Evolutionary conservation across 2,797 vertebrate species (phyloP).

Genomic region (Poeciliopsis paucimaculata): DNA sequence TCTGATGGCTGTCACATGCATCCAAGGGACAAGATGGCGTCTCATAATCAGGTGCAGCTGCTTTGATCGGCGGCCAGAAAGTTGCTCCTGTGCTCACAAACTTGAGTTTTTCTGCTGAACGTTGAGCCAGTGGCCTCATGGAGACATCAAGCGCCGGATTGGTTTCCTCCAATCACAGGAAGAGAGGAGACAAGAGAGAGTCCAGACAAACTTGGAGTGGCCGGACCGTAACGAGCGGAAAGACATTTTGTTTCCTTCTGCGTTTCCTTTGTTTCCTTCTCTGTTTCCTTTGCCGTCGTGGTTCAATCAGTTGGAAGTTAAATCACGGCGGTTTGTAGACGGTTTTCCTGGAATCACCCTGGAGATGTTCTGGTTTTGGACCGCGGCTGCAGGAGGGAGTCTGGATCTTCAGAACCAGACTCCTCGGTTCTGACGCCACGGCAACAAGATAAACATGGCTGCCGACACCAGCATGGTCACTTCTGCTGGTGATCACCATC

Average conservation of each 20-base stretch:
- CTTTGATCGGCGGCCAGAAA: conserved; percentile 7
- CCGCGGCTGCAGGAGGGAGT: conserved; percentile 43
- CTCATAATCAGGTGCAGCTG: conserved; percentile 24
- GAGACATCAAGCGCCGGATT: conserved; percentile 58
- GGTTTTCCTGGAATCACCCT: conserved; percentile 77
- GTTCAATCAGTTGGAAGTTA: conserved; percentile 81
- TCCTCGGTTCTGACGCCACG: conserved; percentile 36
- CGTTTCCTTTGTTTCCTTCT: conserved; percentile 15
- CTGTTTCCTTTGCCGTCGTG: conserved; percentile 9
- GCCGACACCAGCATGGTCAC: conserved; percentile 4
- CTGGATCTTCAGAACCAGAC: conserved; percentile 78
- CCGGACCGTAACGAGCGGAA: conserved; percentile 72
- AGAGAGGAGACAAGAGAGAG: conserved; percentile 56
- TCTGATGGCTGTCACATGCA: conserved; percentile 47
- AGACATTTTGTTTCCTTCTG: conserved; percentile 49
- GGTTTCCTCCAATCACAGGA: conserved; percentile 64
- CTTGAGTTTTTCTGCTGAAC: conserved; percentile 63
- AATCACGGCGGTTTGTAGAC: conserved; percentile 73
- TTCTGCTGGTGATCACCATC: no score
- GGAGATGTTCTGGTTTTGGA: no score
- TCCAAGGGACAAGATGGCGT: conserved; percentile 33
- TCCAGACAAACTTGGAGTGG: conserved; percentile 78
- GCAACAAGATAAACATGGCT: no score
- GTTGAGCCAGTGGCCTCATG: conserved; percentile 56
- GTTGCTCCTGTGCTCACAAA: conserved; percentile 43